A percentile compares a stretch with the other conserved stretches of the same genome.
Conservation (phyloP, 2,888 invertebrate genomes). For the Xanthia togata region DNA sequence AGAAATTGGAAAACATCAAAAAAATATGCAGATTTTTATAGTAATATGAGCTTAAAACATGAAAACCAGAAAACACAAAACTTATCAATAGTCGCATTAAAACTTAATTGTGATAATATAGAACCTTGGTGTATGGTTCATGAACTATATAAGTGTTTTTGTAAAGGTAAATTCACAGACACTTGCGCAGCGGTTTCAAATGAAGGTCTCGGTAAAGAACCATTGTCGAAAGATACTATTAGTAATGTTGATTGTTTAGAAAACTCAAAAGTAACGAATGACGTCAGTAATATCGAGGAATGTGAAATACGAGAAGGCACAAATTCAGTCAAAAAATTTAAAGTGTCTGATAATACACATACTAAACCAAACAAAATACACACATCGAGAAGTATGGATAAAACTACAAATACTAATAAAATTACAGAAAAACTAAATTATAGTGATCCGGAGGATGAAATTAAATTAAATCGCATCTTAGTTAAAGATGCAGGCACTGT, state of each 20-base stretch:
- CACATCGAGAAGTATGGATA: slow-evolving; percentile 24
- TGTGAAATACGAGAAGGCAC: slow-evolving; percentile 10
- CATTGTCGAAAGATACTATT: slow-evolving; percentile 9
- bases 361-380: slow-evolving; percentile 27
- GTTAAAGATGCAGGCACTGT: neutral
- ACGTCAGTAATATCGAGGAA: slow-evolving; percentile 8
- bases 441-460: slow-evolving; percentile 15
- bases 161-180: slow-evolving; percentile 86
- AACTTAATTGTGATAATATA: slow-evolving; percentile 83
- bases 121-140: slow-evolving; percentile 93
- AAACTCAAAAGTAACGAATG: slow-evolving; percentile 14
- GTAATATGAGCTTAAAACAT: slow-evolving; percentile 75
- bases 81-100: slow-evolving; percentile 73
- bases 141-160: slow-evolving; percentile 92
- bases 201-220: slow-evolving; percentile 41
- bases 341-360: slow-evolving; percentile 4
- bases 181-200: slow-evolving; percentile 24
- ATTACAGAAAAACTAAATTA: slow-evolving; percentile 7
- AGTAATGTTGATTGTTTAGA: slow-evolving; percentile 26
- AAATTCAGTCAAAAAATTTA: slow-evolving; percentile 25
- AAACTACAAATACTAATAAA: slow-evolving; percentile 2
- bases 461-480: slow-evolving; percentile 6
- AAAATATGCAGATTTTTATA: slow-evolving; percentile 90
- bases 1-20: slow-evolving; percentile 91
- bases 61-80: slow-evolving; percentile 67